These are phyloP conservation scores for Falco berigora DNA, from an alignment of 2,797 vertebrate species.

Conservation along the genomic window DNA sequence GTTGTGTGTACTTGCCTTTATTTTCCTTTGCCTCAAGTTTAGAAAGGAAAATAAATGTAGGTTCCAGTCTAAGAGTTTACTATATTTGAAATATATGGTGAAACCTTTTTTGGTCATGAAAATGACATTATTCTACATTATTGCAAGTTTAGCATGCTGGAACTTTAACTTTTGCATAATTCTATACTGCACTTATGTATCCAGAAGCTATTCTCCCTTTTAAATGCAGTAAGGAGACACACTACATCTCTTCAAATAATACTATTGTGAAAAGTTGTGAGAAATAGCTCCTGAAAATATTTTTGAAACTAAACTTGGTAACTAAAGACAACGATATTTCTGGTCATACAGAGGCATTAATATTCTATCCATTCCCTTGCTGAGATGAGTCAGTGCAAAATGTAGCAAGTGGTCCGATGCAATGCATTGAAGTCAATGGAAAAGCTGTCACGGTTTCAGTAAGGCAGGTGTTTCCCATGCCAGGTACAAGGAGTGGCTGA, in stretches of 20 bases:
- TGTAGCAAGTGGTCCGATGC: background rate
- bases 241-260: background rate
- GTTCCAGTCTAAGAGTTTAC: background rate
- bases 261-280: background rate
- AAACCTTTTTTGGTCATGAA: background rate
- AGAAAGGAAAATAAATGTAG: background rate
- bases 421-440: background rate
- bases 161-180: background rate
- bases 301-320: background rate
- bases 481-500: background rate
- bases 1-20: background rate
- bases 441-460: background rate
- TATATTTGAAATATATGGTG: background rate
- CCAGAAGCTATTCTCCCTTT: background rate
- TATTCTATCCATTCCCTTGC: background rate
- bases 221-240: background rate
- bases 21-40: background rate
- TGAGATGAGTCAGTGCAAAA: background rate
- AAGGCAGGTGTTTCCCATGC: background rate
- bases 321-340: background rate
- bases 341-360: background rate
- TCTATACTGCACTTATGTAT: background rate
- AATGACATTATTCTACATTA: background rate
- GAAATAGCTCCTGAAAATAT: background rate
- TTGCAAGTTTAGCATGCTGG: background rate